A percentile compares a stretch with the other conserved stretches of the same genome.
These are phyloP conservation scores for Catharus ustulatus DNA, from an alignment of 2,797 vertebrate genomes.

Conservation along the genomic window DNA sequence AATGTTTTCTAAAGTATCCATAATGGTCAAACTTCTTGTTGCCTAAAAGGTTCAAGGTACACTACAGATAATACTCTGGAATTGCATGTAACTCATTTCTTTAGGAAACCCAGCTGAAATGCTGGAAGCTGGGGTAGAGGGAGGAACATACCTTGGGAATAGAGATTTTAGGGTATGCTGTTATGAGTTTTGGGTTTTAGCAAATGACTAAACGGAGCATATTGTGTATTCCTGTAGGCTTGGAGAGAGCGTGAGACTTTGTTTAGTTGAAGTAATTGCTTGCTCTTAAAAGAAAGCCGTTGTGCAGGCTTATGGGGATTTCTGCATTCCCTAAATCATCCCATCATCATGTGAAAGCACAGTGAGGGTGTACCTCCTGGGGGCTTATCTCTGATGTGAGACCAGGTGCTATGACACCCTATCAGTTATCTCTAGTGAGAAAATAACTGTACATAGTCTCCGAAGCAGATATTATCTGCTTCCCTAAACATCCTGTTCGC, in stretches of 20 bases:
- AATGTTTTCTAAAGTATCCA: not conserved
- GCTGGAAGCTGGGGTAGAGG: not conserved
- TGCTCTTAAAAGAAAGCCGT: not conserved
- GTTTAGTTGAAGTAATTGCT: not conserved
- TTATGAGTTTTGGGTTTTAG: not conserved
- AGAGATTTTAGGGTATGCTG: not conserved
- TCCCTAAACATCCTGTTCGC: constrained; percentile 26
- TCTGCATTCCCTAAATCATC: not conserved
- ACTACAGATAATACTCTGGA: not conserved
- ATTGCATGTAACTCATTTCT: accelerated
- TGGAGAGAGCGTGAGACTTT: not conserved
- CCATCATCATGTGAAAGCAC: not conserved
- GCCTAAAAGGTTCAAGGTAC: not conserved
- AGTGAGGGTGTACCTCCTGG: not conserved
- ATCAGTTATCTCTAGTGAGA: constrained; percentile 34
- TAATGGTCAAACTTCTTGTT: not conserved
- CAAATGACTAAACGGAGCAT: not conserved
- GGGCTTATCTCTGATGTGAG: constrained; percentile 21
- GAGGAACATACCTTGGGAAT: not conserved
- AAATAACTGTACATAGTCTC: constrained; percentile 2
- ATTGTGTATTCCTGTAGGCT: not conserved
- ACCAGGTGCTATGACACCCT: constrained; percentile 1
- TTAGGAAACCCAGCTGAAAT: not conserved
- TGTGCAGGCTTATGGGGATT: not conserved
- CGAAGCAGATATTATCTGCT: constrained; percentile 38